Evolutionary conservation across 30 jellyfish, hydroid and myxozoan species (phyloP), one percentile per base, ranked within the genome.

Genomic region (Hydractinia symbiolongicarpus): DNA sequence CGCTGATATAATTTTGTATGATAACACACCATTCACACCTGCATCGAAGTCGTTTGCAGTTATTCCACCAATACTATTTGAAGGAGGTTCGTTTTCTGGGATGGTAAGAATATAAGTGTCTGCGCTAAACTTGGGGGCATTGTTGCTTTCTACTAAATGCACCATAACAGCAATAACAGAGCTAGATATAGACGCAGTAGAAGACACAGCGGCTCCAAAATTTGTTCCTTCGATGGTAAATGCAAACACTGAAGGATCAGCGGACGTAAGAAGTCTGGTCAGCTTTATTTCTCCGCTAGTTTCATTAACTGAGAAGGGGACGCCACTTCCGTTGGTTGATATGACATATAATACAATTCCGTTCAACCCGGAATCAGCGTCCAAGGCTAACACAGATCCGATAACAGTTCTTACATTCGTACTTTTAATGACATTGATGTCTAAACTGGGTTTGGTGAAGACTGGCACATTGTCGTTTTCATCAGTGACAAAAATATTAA

Each of bases 391-490:
- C 40, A 64, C 74, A n/a, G 19, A 51, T n/a, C 74, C 74, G 40
- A 64, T 64, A 64, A 64, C 74, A 64, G 40, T n/a, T 7, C 17
- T 91, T n/a, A 85, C 87, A 17, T 77, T 76, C 66, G 85, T 86
- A 83, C 88, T 96, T 74, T 94, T 96, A 40, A 88, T 66, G 44
- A 85, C 87, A 30, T 73, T 67, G 79, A 94, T 51, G 53, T 11
- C 53, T 7, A 71, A 86, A 14, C 67, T 66, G 62, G 78, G 77
- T n/a, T 73, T 61, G 66, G 73, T 54, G 52, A 94, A 88, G 4
- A 82, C 86, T 5, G 99, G 99, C 15, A 96, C 92, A 14, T 90
- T 85, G 73, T 94, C 94, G 66, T 94, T 94, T 52, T 79, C 86
- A 71, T 94, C 96, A 0, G 0, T 64, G 40, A 64, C 74, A 64